Base-by-base conservation (phyloP, 1,140 invertebrate species). In the Conus betulinus region DNA sequence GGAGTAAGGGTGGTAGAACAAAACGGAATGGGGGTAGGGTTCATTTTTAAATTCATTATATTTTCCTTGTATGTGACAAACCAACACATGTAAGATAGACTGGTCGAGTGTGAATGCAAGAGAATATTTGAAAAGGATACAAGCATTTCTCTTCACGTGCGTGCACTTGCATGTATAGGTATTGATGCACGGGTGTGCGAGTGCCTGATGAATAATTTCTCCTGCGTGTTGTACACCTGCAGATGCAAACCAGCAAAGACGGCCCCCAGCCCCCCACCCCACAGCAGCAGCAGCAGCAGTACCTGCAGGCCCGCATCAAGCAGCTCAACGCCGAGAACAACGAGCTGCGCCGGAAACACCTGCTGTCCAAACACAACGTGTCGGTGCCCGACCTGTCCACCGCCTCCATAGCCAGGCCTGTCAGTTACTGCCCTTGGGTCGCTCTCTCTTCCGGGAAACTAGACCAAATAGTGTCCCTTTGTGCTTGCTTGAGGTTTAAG, bases 241-340 rank as follows among this genome's bases (percentile, higher is more conserved):
- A 88, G 83, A 52, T 84, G 55, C 83, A 84, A n/a, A 84, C 1
- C 67, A 88, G 74, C 84, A 86, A 85, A 23, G 51, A 52, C 74
- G 25, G 20, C 63, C 8, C 57, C 20, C 27, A 71, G 71, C 57
- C 85, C 57, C 85, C 85, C 63, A 55, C 60, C 55, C 87, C 87
- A 1, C 83, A 88, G 79, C 76, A 87, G 52, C 89, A 85, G 78
- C 89, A 84, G 15, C 90, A 89, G 79, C 88, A 89, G 55, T 88
- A 84, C 78, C 89, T 90, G 51, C 87, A 90, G 88, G 76, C 78
- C 78, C 84, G 89, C 87, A 90, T 92, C 55, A 85, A 90, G 55
- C 91, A 93, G 76, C 91, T 93, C 15, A 90, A 92, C 76, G 88
- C 85, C 39, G 91, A 93, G 25, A 93, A 93, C 85, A 85, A 91